Percentiles rank a stretch among this genome's conserved stretches.
phyloP scores from a whole-genome alignment of 1,140 invertebrate genomes.

The Cecropterus lyciades region DNA sequence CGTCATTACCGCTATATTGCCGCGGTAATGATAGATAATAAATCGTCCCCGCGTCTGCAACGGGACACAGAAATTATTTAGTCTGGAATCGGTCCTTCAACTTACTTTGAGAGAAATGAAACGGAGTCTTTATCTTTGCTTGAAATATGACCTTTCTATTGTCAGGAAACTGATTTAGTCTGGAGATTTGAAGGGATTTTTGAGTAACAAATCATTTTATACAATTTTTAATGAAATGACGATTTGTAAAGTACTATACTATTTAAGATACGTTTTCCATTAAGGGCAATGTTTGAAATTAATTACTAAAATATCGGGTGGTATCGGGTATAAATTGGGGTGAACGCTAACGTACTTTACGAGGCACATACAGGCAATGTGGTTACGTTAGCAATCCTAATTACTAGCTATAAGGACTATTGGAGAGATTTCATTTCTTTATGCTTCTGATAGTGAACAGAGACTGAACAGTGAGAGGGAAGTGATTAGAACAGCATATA shows the following conservation, averaged over 20 bases:
- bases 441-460: too few relatives aligned
- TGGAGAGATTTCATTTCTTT: too few relatives aligned
- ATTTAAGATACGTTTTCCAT: too few relatives aligned
- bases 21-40: conserved; percentile 61
- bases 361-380: too few relatives aligned
- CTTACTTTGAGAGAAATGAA: conserved; percentile 25
- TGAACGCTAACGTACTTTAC: too few relatives aligned
- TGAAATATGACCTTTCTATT: conserved; percentile 25
- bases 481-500: too few relatives aligned
- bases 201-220: neutral
- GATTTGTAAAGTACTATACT: neutral
- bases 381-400: too few relatives aligned
- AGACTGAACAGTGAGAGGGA: too few relatives aligned
- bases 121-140: conserved; percentile 25
- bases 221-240: neutral
- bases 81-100: conserved; percentile 29
- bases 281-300: too few relatives aligned
- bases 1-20: conserved; percentile 61
- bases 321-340: too few relatives aligned
- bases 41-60: conserved; percentile 49
- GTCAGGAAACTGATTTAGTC: conserved; percentile 25
- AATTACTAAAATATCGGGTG: too few relatives aligned
- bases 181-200: conserved; percentile 16
- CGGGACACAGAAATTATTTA: conserved; percentile 37
- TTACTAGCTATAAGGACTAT: too few relatives aligned